A percentile compares a stretch with the other conserved stretches of the same genome.
Evolutionary conservation across 2,797 vertebrate genomes (phyloP).

Genomic region (Borostomias antarcticus): DNA sequence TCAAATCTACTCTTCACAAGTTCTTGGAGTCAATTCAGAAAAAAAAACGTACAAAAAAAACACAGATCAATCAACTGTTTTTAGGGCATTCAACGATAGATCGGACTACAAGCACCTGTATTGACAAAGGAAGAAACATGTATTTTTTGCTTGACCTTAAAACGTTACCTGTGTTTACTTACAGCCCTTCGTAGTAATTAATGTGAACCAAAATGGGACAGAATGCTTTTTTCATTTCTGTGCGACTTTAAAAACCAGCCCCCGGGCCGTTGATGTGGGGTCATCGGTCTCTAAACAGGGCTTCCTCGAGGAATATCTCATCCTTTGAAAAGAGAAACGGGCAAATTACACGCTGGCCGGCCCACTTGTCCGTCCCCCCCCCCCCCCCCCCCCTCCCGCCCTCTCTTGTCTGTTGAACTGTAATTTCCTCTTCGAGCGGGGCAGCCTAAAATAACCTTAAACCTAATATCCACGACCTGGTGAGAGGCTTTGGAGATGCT

Average conservation of each 20-base stretch:
- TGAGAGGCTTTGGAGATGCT: slow-evolving; percentile 67
- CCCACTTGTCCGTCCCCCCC: slow-evolving; percentile 45
- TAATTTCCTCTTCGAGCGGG: slow-evolving; percentile 70
- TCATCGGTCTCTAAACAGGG: slow-evolving; percentile 67
- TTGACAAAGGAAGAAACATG: no score
- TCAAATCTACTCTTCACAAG: neutral
- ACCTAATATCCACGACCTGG: slow-evolving; percentile 76
- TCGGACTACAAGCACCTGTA: no score
- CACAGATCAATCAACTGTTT: neutral
- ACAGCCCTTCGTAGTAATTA: no score
- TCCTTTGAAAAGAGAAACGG: slow-evolving; percentile 76
- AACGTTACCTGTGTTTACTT: no score
- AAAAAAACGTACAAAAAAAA: no score
- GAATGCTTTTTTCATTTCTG: neutral
- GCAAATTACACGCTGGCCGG: slow-evolving; percentile 77
- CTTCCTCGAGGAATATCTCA: slow-evolving; percentile 76
- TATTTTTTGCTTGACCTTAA: no score
- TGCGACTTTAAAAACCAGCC: slow-evolving; percentile 7
- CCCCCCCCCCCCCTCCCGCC: slow-evolving; percentile 36
- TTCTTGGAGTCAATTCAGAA: no score
- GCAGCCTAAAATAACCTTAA: slow-evolving; percentile 79
- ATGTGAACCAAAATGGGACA: neutral
- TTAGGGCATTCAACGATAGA: neutral
- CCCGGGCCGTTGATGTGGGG: slow-evolving; percentile 58
- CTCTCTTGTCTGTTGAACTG: slow-evolving; percentile 50